Percentiles rank a stretch among this genome's conserved stretches.
Evolutionary conservation across 2,888 invertebrate genomes (phyloP).

Genomic region (Acanthacorydalis orientalis): DNA sequence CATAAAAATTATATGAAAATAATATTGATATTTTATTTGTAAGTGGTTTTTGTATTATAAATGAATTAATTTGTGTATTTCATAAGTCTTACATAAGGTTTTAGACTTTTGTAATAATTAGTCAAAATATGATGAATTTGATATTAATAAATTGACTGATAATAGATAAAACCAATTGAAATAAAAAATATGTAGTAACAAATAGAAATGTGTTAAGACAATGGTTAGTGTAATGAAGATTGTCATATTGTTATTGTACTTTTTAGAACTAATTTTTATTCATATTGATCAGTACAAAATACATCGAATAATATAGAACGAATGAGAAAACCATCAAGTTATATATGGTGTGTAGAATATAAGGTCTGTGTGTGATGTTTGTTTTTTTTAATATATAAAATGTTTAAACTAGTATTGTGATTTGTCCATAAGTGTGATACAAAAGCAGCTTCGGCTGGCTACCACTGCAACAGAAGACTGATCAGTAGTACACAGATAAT

Average conservation of each 20-base stretch:
- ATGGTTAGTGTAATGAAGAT: too few species aligned
- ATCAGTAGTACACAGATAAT: conserved; percentile 17
- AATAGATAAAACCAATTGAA: too few species aligned
- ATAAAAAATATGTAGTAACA: too few species aligned
- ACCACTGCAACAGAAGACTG: conserved; percentile 25
- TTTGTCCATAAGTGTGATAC: conserved; percentile 25
- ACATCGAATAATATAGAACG: not conserved
- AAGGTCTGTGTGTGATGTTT: not conserved
- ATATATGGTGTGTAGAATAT: not conserved
- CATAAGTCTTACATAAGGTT: too few species aligned
- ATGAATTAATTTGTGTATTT: too few species aligned
- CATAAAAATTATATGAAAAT: too few species aligned
- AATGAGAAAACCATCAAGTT: not conserved
- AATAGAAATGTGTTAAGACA: too few species aligned
- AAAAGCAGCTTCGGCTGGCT: conserved; percentile 17
- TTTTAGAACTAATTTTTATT: not conserved
- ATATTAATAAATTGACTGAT: too few species aligned
- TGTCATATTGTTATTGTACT: not conserved
- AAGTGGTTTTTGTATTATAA: too few species aligned
- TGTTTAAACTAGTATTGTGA: conserved; percentile 14
- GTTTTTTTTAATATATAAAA: not conserved
- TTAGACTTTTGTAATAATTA: too few species aligned
- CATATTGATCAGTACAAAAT: not conserved
- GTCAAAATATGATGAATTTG: too few species aligned
- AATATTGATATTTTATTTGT: too few species aligned